phyloP scores from a whole-genome alignment of 2,797 vertebrate species.

The Echiichthys vipera region DNA sequence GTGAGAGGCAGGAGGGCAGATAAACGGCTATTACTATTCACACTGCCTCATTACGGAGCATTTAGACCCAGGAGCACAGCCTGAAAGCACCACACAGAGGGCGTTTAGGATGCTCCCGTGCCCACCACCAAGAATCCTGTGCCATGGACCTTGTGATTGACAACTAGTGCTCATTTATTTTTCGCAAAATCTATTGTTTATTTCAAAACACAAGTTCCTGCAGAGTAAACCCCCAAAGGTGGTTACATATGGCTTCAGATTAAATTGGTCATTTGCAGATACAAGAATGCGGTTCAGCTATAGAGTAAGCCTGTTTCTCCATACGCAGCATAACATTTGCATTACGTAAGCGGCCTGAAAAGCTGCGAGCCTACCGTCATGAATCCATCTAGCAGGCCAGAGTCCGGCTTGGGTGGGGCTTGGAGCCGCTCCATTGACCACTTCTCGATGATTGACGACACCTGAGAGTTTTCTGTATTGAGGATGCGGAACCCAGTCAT shows the following conservation, averaged over 20 bases:
- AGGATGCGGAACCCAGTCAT: slow-evolving; percentile 98
- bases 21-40: slow-evolving; percentile 82
- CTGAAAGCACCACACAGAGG: slow-evolving; percentile 52
- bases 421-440: slow-evolving; percentile 99
- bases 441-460: slow-evolving; percentile 97
- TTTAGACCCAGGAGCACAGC: slow-evolving; percentile 76
- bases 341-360: slow-evolving; percentile 21
- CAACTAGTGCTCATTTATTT: slow-evolving; percentile 30
- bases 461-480: slow-evolving; percentile 95
- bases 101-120: slow-evolving; percentile 29
- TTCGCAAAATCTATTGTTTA: neutral
- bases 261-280: slow-evolving; percentile 23
- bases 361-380: slow-evolving; percentile 90
- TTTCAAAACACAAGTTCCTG: slow-evolving; percentile 24
- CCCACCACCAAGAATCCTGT: slow-evolving; percentile 31
- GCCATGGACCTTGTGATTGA: slow-evolving; percentile 55
- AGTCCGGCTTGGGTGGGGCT: slow-evolving; percentile 96
- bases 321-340: slow-evolving; percentile 22
- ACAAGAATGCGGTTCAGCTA: slow-evolving; percentile 3
- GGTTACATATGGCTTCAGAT: slow-evolving; percentile 20
- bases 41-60: slow-evolving; percentile 78
- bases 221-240: slow-evolving; percentile 11
- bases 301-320: slow-evolving; percentile 36
- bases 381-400: slow-evolving; percentile 98
- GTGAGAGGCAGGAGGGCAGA: slow-evolving; percentile 79